Conservation (phyloP, 1,140 invertebrate species). For the Gonioctena quinquepunctata region DNA sequence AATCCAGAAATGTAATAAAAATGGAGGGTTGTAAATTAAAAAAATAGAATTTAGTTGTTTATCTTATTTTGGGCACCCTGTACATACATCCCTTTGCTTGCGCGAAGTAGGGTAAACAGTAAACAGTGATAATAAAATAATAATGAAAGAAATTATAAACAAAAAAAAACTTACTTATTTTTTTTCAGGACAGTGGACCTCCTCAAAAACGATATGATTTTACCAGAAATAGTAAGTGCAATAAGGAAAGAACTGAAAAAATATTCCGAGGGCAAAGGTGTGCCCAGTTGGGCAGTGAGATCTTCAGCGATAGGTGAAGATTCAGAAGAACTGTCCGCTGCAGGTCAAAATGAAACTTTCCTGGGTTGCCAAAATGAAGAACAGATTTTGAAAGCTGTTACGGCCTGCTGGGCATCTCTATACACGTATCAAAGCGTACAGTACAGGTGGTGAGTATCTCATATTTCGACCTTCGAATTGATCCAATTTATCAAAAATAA, state of each 20-base stretch:
- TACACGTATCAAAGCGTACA: constrained; percentile 74
- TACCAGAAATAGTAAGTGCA: constrained; percentile 22
- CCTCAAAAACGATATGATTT: constrained; percentile 37
- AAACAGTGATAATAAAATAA: too few relatives aligned
- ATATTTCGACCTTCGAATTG: too few relatives aligned
- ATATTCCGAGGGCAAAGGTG: constrained; percentile 6
- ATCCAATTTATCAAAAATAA: too few relatives aligned
- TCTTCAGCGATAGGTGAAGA: constrained; percentile 67
- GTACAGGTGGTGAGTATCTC: constrained; percentile 64
- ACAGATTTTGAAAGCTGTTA: constrained; percentile 63
- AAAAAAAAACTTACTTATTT: neutral
- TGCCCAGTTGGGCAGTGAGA: constrained; percentile 41
- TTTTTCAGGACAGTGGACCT: constrained; percentile 40
- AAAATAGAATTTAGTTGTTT: too few relatives aligned
- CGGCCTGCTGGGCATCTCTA: constrained; percentile 80
- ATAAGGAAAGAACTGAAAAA: constrained; percentile 22
- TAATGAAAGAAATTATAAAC: too few relatives aligned
- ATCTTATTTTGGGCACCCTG: too few relatives aligned
- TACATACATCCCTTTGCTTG: too few relatives aligned
- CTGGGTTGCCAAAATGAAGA: constrained; percentile 64
- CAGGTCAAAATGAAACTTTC: constrained; percentile 83
- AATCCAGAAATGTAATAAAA: too few relatives aligned
- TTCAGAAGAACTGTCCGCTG: constrained; percentile 74
- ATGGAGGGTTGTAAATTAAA: too few relatives aligned
- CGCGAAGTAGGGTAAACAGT: too few relatives aligned